Percentiles rank a stretch among this genome's conserved stretches.
Conservation (phyloP, 2,888 invertebrate genomes). For the Rhagonycha fulva region DNA sequence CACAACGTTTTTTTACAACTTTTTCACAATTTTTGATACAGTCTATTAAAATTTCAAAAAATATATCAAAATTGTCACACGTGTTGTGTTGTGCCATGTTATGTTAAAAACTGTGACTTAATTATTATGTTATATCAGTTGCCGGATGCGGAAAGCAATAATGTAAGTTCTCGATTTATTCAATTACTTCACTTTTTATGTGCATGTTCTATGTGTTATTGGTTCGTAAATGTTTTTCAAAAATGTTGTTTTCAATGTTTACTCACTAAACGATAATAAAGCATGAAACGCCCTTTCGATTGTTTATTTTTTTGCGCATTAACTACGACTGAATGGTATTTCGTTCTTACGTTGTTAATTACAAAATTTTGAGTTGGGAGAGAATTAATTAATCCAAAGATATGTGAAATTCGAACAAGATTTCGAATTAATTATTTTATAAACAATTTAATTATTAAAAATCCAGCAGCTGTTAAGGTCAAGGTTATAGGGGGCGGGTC, state of each 20-base stretch:
- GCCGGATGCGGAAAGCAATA: background rate
- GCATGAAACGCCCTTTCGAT: background rate
- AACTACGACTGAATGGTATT: background rate
- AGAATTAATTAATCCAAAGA: background rate
- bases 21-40: background rate
- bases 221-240: background rate
- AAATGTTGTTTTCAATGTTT: background rate
- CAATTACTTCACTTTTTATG: background rate
- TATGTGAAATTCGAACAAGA: background rate
- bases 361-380: background rate
- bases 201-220: background rate
- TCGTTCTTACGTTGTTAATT: background rate
- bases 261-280: background rate
- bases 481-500: constrained; percentile 34
- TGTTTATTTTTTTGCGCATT: constrained; percentile 1
- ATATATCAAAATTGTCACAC: background rate
- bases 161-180: constrained; percentile 11
- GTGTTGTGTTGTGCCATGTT: constrained; percentile 6
- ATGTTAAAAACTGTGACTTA: constrained; percentile 4
- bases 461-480: constrained; percentile 36
- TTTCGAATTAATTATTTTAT: background rate
- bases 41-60: background rate
- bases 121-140: constrained; percentile 19
- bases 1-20: background rate
- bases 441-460: constrained; percentile 8